These are phyloP conservation scores for Malacosoma neustria DNA, from an alignment of 2,888 invertebrate species.

Conservation along the genomic window DNA sequence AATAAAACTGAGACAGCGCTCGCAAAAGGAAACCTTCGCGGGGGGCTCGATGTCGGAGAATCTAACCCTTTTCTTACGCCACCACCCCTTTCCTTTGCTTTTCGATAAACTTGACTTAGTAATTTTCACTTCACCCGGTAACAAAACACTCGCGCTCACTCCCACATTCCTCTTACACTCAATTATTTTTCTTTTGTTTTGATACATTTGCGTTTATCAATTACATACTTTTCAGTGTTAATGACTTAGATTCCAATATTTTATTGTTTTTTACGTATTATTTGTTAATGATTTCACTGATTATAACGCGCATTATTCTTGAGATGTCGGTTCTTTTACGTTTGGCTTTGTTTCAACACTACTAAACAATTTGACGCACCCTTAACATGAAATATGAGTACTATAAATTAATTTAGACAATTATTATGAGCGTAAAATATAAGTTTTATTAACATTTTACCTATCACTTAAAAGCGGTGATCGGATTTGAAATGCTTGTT, in stretches of 20 bases:
- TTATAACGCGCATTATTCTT: constrained; percentile 34
- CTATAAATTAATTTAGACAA: constrained; percentile 21
- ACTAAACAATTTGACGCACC: constrained; percentile 29
- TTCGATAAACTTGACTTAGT: constrained; percentile 46
- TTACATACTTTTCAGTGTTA: neutral
- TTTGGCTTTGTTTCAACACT: constrained; percentile 54
- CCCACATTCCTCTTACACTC: constrained; percentile 7
- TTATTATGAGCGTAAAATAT: constrained; percentile 13
- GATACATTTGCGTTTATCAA: constrained; percentile 16
- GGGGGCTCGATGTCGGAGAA: constrained; percentile 41
- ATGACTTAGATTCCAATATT: too few species aligned
- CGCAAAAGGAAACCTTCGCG: constrained; percentile 34
- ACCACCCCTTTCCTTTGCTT: constrained; percentile 31
- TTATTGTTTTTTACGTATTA: neutral
- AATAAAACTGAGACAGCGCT: constrained; percentile 43
- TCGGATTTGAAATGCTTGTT: neutral
- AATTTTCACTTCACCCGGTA: constrained; percentile 40
- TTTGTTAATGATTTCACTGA: constrained; percentile 25
- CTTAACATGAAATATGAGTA: constrained; percentile 22
- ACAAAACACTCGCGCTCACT: constrained; percentile 23
- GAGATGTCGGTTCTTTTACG: constrained; percentile 24
- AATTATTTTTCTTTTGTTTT: constrained; percentile 13
- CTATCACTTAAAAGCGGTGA: constrained; percentile 2
- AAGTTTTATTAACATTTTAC: constrained; percentile 11
- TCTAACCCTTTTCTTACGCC: constrained; percentile 52